Conservation (phyloP, 1,140 invertebrate genomes). For the Diorhabda elongata region DNA sequence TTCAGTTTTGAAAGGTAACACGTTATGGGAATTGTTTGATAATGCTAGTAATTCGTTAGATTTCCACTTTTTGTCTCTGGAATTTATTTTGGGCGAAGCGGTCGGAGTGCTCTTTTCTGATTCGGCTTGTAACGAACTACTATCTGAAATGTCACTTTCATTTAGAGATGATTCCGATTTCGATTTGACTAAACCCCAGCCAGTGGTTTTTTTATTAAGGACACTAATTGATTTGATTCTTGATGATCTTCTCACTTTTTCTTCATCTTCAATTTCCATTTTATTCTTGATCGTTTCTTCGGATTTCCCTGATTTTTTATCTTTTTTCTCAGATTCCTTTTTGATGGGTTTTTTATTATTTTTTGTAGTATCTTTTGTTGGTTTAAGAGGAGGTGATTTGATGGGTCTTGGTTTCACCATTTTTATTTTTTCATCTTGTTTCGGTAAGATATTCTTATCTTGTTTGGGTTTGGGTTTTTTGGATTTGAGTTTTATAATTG, state of each 20-base stretch:
- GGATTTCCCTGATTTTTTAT: conserved; percentile 12
- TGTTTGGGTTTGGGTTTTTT: conserved; percentile 8
- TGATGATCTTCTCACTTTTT: conserved; percentile 51
- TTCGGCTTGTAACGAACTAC: conserved; percentile 31
- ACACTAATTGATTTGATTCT: conserved; percentile 58
- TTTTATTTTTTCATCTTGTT: background rate
- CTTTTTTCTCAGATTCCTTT: conserved; percentile 19
- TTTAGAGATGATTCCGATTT: conserved; percentile 26
- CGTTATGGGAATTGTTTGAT: conserved; percentile 11
- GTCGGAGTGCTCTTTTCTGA: conserved; percentile 22
- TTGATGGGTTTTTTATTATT: conserved; percentile 14
- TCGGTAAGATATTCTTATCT: conserved; percentile 3
- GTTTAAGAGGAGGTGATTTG: background rate
- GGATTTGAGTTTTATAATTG: background rate
- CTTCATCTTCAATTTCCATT: conserved; percentile 22
- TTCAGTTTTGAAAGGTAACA: background rate
- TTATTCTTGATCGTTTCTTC: conserved; percentile 7
- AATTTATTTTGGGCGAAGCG: conserved; percentile 18
- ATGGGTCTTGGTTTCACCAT: background rate
- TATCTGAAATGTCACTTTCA: conserved; percentile 29
- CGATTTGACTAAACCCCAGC: conserved; percentile 52
- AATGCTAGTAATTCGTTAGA: conserved; percentile 36
- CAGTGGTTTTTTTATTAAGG: conserved; percentile 55
- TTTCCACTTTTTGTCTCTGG: conserved; percentile 16
- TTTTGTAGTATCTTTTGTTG: conserved; percentile 19